Percentiles rank a stretch among this genome's conserved stretches.
These are phyloP conservation scores for Amphipoea lucens DNA, from an alignment of 2,888 invertebrate genomes.

Conservation along the genomic window DNA sequence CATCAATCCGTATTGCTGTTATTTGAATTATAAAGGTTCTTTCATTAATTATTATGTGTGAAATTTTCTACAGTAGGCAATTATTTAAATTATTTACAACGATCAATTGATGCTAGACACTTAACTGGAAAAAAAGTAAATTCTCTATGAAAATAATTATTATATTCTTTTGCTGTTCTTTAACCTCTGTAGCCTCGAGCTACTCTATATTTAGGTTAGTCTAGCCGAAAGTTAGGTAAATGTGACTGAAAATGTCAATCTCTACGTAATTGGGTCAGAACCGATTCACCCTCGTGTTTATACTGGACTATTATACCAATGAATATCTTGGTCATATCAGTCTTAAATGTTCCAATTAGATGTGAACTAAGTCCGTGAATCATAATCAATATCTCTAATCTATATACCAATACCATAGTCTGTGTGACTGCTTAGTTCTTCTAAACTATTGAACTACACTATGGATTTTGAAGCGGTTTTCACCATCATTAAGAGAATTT, in stretches of 20 bases:
- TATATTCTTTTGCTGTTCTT: too few relatives aligned
- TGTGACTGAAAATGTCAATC: conserved; percentile 12
- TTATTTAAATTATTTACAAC: neutral
- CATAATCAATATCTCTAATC: neutral
- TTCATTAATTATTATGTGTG: conserved; percentile 10
- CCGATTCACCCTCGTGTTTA: conserved; percentile 12
- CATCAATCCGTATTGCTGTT: conserved; percentile 40
- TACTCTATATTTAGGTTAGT: neutral
- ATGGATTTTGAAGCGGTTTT: neutral
- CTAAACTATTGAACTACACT: neutral
- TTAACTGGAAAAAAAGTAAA: neutral
- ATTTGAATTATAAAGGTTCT: conserved; percentile 22
- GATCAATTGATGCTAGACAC: neutral
- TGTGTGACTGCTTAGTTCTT: neutral
- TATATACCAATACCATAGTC: neutral
- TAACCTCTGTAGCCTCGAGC: neutral
- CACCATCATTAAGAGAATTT: neutral
- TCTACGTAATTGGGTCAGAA: neutral
- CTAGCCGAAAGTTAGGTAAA: neutral
- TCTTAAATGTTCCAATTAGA: conserved; percentile 19
- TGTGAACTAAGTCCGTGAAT: conserved; percentile 15
- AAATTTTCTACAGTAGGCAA: conserved; percentile 2
- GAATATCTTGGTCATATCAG: conserved; percentile 14
- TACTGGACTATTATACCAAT: conserved; percentile 9
- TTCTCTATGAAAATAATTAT: neutral